Evolutionary conservation across 37 sponge, comb jelly and placozoan species (phyloP).

Genomic region (Spongilla lacustris): DNA sequence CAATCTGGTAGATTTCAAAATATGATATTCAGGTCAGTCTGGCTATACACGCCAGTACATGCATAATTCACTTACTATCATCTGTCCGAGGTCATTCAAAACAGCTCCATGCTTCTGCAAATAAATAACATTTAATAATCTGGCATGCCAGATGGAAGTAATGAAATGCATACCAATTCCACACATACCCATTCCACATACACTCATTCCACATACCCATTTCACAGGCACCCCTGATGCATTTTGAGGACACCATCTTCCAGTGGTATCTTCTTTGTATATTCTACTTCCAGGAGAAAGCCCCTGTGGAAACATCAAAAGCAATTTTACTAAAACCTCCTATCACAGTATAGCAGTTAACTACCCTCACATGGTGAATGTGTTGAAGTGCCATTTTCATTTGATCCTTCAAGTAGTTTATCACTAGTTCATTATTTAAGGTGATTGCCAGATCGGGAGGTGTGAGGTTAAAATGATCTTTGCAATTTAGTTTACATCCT

Average conservation of each 20-base stretch:
- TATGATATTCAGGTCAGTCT: too few species aligned
- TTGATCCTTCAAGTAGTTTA: not conserved
- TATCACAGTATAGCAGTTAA: not conserved
- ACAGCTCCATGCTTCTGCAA: not conserved
- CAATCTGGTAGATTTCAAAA: too few species aligned
- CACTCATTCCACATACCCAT: not conserved
- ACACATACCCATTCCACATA: too few species aligned
- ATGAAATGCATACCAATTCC: too few species aligned
- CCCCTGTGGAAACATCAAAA: not conserved
- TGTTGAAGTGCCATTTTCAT: not conserved
- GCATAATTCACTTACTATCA: not conserved
- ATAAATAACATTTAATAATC: not conserved
- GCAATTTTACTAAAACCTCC: not conserved
- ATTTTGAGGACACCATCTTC: not conserved
- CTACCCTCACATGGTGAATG: not conserved
- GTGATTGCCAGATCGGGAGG: not conserved
- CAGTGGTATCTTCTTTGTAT: not conserved
- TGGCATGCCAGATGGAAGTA: too few species aligned
- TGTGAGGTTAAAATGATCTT: not conserved
- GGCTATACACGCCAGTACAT: not conserved
- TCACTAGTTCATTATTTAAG: not conserved
- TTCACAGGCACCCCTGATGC: not conserved
- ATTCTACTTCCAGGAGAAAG: not conserved
- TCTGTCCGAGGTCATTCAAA: not conserved
- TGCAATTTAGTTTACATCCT: not conserved